Evolutionary conservation across 2,888 invertebrate genomes (phyloP).

Genomic region (Cerceris ruficornis): DNA sequence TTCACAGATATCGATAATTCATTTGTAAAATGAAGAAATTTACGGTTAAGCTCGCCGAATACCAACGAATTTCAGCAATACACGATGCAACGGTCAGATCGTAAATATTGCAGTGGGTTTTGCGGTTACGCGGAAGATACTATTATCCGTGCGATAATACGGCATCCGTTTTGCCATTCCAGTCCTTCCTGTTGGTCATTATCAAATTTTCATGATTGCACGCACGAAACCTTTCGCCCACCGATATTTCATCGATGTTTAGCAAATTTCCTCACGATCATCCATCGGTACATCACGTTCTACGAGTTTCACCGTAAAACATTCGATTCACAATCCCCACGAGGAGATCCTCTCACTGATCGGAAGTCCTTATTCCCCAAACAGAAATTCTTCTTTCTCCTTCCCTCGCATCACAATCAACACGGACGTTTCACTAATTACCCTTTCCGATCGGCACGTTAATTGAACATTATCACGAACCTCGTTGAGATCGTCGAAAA

Average conservation of each 20-base stretch:
- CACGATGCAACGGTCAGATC: background rate
- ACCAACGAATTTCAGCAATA: no score
- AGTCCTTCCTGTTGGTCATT: constrained; percentile 41
- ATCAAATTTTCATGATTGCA: constrained; percentile 40
- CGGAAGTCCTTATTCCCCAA: no score
- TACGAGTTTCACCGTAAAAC: no score
- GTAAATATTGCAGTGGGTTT: background rate
- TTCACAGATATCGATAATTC: no score
- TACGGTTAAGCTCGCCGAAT: no score
- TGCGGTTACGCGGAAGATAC: constrained; percentile 20
- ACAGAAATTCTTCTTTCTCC: no score
- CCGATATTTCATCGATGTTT: background rate
- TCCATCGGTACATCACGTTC: no score
- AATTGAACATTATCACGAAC: background rate
- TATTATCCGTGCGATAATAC: constrained; percentile 45
- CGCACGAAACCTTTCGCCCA: background rate
- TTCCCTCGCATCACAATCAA: no score
- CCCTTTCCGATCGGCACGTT: background rate
- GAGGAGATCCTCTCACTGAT: no score
- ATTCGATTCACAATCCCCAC: no score
- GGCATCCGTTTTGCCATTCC: constrained; percentile 43
- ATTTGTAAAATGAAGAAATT: no score
- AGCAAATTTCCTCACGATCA: background rate
- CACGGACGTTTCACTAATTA: background rate
- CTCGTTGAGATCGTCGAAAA: background rate